Percentiles rank a stretch among this genome's conserved stretches.
Conservation (phyloP, 2,797 vertebrate genomes). For the Ptychadena robeensis region DNA sequence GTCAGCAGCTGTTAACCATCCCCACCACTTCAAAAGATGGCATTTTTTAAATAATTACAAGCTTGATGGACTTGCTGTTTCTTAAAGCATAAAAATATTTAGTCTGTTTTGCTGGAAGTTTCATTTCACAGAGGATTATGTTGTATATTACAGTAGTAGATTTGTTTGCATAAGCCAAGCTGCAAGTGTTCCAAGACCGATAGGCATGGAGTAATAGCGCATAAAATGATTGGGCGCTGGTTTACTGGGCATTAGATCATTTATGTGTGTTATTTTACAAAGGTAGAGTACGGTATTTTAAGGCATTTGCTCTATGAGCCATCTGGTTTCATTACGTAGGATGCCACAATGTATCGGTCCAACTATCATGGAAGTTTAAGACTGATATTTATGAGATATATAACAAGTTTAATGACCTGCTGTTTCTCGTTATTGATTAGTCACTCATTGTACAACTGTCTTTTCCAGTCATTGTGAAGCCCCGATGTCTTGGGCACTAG, state of each 20-base stretch:
- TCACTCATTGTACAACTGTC: too few relatives aligned
- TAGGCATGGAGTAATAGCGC: background rate
- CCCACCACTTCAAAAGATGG: background rate
- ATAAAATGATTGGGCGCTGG: background rate
- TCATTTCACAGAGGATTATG: slow-evolving; percentile 53
- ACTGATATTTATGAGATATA: too few relatives aligned
- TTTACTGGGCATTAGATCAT: background rate
- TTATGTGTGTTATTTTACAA: background rate
- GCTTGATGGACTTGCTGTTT: background rate
- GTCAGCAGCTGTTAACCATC: background rate
- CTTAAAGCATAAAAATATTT: background rate
- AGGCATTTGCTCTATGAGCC: background rate
- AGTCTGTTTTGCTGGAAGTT: background rate
- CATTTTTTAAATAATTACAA: background rate
- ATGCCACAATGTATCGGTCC: too few relatives aligned
- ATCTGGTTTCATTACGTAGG: too few relatives aligned
- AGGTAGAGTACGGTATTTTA: background rate
- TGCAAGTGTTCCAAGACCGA: background rate
- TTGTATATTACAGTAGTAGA: slow-evolving; percentile 12
- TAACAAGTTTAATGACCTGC: too few relatives aligned
- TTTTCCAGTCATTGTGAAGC: too few relatives aligned
- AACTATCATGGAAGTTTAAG: too few relatives aligned
- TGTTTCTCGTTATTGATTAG: too few relatives aligned
- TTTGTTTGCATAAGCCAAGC: background rate
- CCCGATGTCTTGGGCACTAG: too few relatives aligned